Base-by-base conservation (phyloP, 2,113 vertebrate species). In the Toxostoma redivivum region DNA sequence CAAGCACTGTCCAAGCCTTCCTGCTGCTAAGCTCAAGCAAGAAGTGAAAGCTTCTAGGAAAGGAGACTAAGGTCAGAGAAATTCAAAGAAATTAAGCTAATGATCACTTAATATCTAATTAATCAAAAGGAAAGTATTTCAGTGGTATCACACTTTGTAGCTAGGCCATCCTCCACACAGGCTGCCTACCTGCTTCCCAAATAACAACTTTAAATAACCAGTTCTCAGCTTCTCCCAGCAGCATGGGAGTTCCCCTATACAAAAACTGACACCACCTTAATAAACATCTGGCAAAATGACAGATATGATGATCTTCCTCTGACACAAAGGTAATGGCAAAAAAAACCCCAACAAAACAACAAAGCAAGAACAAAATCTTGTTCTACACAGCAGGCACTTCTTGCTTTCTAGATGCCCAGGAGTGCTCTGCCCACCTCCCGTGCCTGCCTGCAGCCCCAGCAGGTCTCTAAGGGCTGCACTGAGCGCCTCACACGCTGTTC, bases 321-420 rank as follows among this genome's bases (percentile, higher is more conserved):
- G 1, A 74, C 61, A 54, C 18, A 19, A 51, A 71, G 38, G 13
- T 3, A 71, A 45, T 0, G 0, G 30, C 19, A 44, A 42, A 33
- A 53, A 82, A 53, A 67, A 21, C 1, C 12, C 4, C 27, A 50
- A 25, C 3, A 25, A 25, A 24, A 50, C 61, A 62, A 35, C 11
- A 53, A 57, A 53, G 13, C n/a, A 48, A 51, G 58, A 53, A 47
- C 6, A 48, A 28, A 69, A 50, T 7, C 45, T 33, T 7, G 2
- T 30, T 48, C 9, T 76, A 54, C 4, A 7, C 30, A 48, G 8
- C 16, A 50, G 51, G 38, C 45, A 25, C 21, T 31, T 53, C 14
- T 33, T 19, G 42, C n/a, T 48, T 18, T 76, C 27, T 3, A 13
- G 30, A 4, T 54, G 51, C 64, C 30, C 44, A 27, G 28, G 73